Conservation (phyloP, 2,797 vertebrate genomes). For the Protonibea diacanthus region DNA sequence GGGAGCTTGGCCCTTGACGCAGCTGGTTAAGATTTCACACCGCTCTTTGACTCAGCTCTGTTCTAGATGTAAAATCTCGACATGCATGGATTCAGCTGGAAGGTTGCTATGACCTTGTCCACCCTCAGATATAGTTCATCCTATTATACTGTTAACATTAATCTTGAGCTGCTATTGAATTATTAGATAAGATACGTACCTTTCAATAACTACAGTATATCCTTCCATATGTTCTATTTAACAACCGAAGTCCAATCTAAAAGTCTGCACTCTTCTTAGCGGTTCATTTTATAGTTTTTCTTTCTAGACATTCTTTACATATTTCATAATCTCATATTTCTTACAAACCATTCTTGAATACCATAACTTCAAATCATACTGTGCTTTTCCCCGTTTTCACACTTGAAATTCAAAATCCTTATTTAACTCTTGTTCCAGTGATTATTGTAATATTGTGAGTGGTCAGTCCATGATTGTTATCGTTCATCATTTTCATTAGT, state of each 20-base stretch:
- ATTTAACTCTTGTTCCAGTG: conserved; percentile 3
- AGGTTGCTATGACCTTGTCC: conserved; percentile 55
- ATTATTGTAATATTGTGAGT: conserved; percentile 16
- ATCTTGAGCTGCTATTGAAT: conserved; percentile 34
- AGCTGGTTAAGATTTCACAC: conserved; percentile 35
- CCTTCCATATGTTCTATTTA: conserved; percentile 21
- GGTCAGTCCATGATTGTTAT: background rate
- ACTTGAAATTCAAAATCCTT: conserved; percentile 1
- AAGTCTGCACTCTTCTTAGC: background rate
- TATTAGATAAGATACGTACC: conserved; percentile 46
- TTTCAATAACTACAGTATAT: conserved; percentile 22
- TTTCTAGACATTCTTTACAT: too few species aligned
- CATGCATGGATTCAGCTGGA: conserved; percentile 34
- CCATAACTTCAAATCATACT: background rate
- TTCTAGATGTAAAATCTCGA: conserved; percentile 16
- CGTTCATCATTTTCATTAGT: conserved; percentile 14
- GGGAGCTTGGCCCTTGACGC: conserved; percentile 21
- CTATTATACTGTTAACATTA: conserved; percentile 42
- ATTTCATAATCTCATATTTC: conserved; percentile 16
- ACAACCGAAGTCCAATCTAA: conserved; percentile 21
- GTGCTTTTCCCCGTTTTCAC: background rate
- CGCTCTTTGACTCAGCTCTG: conserved; percentile 12
- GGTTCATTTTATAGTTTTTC: background rate
- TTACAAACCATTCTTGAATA: background rate
- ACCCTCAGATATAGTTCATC: conserved; percentile 36